phyloP scores from a whole-genome alignment of 2,113 vertebrate genomes.

The Proterorhinus semilunaris region DNA sequence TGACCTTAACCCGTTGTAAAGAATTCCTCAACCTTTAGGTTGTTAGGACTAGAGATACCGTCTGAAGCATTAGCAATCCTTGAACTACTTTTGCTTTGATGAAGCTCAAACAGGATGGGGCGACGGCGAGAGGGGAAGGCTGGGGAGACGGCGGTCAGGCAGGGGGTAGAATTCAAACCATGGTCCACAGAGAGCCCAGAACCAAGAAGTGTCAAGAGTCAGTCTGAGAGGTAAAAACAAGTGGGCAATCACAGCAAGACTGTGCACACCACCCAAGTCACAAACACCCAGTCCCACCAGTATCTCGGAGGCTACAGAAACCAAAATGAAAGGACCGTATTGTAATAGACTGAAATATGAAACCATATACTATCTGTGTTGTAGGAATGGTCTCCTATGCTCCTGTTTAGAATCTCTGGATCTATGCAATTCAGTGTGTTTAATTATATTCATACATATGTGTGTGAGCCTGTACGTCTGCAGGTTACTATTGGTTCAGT shows the following conservation, averaged over 20 bases:
- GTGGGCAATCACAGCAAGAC: slow-evolving; percentile 74
- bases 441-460: too few relatives aligned
- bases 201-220: slow-evolving; percentile 85
- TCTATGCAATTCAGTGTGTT: too few relatives aligned
- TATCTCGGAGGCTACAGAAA: background rate
- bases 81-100: slow-evolving; percentile 96
- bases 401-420: background rate
- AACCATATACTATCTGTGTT: background rate
- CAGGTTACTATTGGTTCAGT: too few relatives aligned
- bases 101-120: slow-evolving; percentile 82
- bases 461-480: too few relatives aligned
- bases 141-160: slow-evolving; percentile 62
- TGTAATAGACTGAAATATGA: background rate
- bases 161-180: slow-evolving; percentile 62
- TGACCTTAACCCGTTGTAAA: slow-evolving; percentile 94
- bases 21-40: slow-evolving; percentile 95
- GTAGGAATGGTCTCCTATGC: too few relatives aligned
- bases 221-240: slow-evolving; percentile 78
- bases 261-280: slow-evolving; percentile 39
- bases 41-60: slow-evolving; percentile 93
- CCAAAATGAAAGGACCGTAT: background rate
- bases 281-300: background rate
- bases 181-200: slow-evolving; percentile 82
- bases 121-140: slow-evolving; percentile 1
- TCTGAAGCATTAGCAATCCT: slow-evolving; percentile 94